Evolutionary conservation across 2,113 vertebrate species (phyloP), one percentile per base, ranked within the genome.

Genomic region (Ibidorhyncha struthersii): DNA sequence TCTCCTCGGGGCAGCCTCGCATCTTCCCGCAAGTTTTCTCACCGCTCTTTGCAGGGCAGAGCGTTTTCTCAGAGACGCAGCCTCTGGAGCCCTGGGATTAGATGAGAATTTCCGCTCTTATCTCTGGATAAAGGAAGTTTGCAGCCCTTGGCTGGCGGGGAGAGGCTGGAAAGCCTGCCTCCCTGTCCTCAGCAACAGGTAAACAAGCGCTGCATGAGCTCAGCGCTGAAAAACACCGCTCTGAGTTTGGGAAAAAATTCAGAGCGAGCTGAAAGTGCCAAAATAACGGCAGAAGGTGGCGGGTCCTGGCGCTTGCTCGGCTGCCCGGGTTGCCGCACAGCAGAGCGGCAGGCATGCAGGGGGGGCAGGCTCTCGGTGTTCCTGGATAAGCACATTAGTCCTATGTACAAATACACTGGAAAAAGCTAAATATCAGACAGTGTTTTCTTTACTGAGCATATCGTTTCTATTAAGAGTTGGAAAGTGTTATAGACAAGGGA

Each of bases 51-150:
- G 43, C 38, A 17, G 76, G 58, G 38, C 69, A 50, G 16, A 69
- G 41, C 40, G 2, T 34, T 66, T 86, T 86, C 76, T 86, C 69
- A 58, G 62, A 17, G 36, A 3, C 2, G 1, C 4, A 6, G 81
- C 19, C 34, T 38, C 70, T 17, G 56, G 70, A 65, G 77, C 62
- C 29, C 30, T 53, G 77, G 82, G 83, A 59, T 62, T 79, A 43
- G 20, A 27, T 9, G 83, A 56, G 78, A 91, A 82, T 83, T 91
- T 91, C 93, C 29, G 23, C 65, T 34, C 83, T 87, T 82, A 86
- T 86, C 71, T 67, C 58, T 34, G 40, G 62, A 13, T 22, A 7
- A 47, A 82, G 58, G 58, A 66, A 66, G 78, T 27, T 72, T 87
- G n/a, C 78, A 67, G 63, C 18, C 23, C 58, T 78, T 56, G 58